Conservation (phyloP, 1,140 invertebrate species). For the Maconellicoccus hirsutus region DNA sequence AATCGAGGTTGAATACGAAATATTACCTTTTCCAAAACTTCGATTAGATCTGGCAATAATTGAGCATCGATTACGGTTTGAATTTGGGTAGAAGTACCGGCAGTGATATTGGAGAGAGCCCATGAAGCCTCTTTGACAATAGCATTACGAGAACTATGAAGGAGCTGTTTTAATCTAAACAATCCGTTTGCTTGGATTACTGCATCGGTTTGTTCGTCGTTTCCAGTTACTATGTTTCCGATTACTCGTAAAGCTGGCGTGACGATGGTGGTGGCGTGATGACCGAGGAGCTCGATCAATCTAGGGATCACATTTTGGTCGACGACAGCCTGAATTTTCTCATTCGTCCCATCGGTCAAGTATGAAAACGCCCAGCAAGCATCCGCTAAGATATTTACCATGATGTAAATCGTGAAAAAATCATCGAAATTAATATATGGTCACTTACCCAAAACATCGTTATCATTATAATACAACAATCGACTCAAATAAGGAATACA, state of each 20-base stretch:
- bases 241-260: constrained; percentile 81
- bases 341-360: constrained; percentile 84
- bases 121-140: constrained; percentile 77
- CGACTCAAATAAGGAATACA: constrained; percentile 68
- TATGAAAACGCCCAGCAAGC: constrained; percentile 96
- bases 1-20: constrained; percentile 14
- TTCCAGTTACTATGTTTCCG: constrained; percentile 81
- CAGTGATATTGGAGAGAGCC: constrained; percentile 72
- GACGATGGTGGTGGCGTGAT: constrained; percentile 57
- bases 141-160: constrained; percentile 61
- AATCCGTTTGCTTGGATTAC: constrained; percentile 74
- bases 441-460: constrained; percentile 58
- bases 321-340: constrained; percentile 79
- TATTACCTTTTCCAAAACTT: constrained; percentile 50
- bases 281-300: constrained; percentile 61
- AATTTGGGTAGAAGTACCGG: constrained; percentile 62
- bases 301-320: constrained; percentile 56
- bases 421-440: not conserved
- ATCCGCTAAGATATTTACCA: constrained; percentile 49
- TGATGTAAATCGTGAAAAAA: constrained; percentile 18
- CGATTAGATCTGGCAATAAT: constrained; percentile 53
- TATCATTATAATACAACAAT: constrained; percentile 59
- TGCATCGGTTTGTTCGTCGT: constrained; percentile 72
- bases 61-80: constrained; percentile 59
- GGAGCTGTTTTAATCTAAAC: constrained; percentile 51